A percentile compares a stretch with the other conserved stretches of the same genome.
These are phyloP conservation scores for Myodes glareolus DNA, from an alignment of 2,113 vertebrate species.

Conservation along the genomic window DNA sequence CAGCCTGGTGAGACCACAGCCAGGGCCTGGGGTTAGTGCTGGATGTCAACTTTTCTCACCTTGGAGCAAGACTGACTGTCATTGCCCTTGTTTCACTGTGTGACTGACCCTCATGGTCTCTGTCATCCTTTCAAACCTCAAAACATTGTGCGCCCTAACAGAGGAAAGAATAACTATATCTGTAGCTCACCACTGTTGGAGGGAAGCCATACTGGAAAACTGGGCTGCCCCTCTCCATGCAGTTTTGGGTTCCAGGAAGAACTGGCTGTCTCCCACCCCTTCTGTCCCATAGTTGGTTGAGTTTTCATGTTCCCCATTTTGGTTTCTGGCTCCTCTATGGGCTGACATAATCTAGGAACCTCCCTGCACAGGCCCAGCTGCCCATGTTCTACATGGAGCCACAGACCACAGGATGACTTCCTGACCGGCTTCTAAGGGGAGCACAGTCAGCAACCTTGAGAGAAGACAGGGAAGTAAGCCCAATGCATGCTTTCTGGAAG, in stretches of 20 bases:
- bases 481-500: neutral
- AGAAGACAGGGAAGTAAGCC: neutral
- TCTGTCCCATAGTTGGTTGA: neutral
- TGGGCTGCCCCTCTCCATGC: neutral
- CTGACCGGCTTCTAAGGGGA: neutral
- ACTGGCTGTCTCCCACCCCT: neutral
- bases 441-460: neutral
- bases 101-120: neutral
- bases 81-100: neutral
- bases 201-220: neutral
- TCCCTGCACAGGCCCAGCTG: constrained; percentile 42
- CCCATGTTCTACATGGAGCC: neutral
- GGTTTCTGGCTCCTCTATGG: constrained; percentile 46
- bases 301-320: constrained; percentile 50
- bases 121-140: neutral
- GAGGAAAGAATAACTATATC: neutral
- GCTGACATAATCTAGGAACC: constrained; percentile 52
- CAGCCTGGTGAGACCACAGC: neutral
- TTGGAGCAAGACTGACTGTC: neutral
- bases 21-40: accelerated
- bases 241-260: neutral
- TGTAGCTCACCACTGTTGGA: accelerated
- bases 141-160: neutral
- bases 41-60: neutral
- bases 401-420: neutral